These are phyloP conservation scores for Apomyelois bistriatella DNA, from an alignment of 2,888 invertebrate species.

Conservation along the genomic window DNA sequence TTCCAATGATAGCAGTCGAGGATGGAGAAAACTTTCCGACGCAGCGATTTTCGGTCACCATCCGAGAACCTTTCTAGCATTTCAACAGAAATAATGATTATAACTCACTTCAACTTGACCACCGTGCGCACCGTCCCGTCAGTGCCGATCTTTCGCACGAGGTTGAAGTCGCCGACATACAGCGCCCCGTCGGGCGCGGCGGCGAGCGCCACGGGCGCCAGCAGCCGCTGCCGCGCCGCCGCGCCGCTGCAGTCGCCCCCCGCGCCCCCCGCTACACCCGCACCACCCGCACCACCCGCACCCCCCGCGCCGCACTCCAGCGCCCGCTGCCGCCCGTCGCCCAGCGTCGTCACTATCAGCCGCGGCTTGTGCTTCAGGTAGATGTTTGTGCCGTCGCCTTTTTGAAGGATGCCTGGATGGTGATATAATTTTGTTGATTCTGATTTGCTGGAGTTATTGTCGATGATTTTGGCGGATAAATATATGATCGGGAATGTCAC, in stretches of 20 bases:
- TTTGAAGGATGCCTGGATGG: constrained; percentile 91
- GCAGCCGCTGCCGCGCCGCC: constrained; percentile 77
- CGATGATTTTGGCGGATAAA: too few relatives aligned
- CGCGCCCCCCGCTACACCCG: constrained; percentile 68
- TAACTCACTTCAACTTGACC: constrained; percentile 90
- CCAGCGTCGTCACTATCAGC: constrained; percentile 94
- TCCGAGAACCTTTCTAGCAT: too few relatives aligned
- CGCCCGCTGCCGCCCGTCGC: constrained; percentile 93
- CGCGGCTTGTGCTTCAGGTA: constrained; percentile 96
- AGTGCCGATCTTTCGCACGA: constrained; percentile 91
- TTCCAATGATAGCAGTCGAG: too few relatives aligned
- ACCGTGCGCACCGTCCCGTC: constrained; percentile 91
- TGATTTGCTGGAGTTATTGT: too few relatives aligned
- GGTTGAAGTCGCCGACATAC: constrained; percentile 97
- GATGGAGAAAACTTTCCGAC: too few relatives aligned
- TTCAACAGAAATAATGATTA: too few relatives aligned
- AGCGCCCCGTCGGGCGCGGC: constrained; percentile 95
- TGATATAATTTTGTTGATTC: not conserved
- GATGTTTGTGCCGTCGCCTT: constrained; percentile 97
- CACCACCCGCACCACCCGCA: constrained; percentile 80
- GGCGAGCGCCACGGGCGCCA: constrained; percentile 84
- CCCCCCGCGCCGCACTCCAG: constrained; percentile 83
- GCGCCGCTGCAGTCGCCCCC: constrained; percentile 76
- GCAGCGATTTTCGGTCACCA: too few relatives aligned
- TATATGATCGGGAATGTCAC: too few relatives aligned